phyloP scores from a whole-genome alignment of 2,888 invertebrate species.

The Neelides folsomi region DNA sequence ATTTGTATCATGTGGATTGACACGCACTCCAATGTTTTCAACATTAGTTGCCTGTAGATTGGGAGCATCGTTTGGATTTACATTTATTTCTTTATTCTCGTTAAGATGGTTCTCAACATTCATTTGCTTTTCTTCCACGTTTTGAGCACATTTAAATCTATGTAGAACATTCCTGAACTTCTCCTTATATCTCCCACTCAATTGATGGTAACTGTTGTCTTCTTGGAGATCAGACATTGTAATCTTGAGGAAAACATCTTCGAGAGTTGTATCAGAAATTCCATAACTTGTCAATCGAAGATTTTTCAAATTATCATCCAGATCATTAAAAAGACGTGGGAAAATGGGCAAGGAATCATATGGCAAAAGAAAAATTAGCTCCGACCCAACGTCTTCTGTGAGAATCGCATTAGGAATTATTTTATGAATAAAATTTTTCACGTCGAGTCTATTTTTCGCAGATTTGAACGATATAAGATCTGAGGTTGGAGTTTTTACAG shows the following conservation, averaged over 20 bases:
- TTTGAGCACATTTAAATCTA: conserved; percentile 6
- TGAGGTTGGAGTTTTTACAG: not conserved
- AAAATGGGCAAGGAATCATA: conserved; percentile 28
- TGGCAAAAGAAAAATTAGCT: conserved; percentile 37
- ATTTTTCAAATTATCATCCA: conserved; percentile 37
- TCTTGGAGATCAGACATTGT: conserved; percentile 22
- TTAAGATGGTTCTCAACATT: not conserved
- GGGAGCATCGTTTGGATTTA: not conserved
- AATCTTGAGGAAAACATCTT: conserved; percentile 41
- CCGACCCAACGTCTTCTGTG: conserved; percentile 41
- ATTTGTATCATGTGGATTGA: no score
- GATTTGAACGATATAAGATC: not conserved
- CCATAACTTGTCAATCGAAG: conserved; percentile 44
- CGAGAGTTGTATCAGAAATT: conserved; percentile 48
- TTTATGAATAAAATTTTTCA: conserved; percentile 36
- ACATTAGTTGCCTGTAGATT: no score
- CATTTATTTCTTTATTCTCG: not conserved
- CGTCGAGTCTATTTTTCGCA: conserved; percentile 9
- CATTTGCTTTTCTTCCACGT: not conserved
- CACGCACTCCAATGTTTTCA: no score
- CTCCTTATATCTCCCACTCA: conserved; percentile 11
- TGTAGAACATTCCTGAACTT: conserved; percentile 6
- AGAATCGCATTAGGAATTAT: conserved; percentile 38
- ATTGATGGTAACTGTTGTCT: conserved; percentile 10
- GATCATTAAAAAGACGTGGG: conserved; percentile 35